These are phyloP conservation scores for Seira ritae DNA, from an alignment of 2,888 invertebrate genomes.

Conservation along the genomic window DNA sequence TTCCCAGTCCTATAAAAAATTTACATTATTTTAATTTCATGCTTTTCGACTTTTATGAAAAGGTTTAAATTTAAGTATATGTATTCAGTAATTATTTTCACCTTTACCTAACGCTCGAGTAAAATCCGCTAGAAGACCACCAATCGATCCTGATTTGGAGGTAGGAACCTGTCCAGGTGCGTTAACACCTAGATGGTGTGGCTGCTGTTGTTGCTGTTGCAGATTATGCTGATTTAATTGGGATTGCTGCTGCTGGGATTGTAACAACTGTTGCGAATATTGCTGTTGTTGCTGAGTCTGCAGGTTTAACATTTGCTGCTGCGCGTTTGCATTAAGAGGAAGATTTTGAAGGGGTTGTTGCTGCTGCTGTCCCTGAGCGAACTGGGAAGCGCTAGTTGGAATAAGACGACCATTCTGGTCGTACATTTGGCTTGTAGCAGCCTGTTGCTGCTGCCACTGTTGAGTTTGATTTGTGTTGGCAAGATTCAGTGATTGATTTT, in stretches of 20 bases:
- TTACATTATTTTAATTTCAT: no score
- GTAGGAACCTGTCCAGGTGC: constrained; percentile 64
- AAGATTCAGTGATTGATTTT: constrained; percentile 41
- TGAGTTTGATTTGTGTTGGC: constrained; percentile 32
- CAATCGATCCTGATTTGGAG: constrained; percentile 74
- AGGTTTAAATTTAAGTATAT: no score
- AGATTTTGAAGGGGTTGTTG: constrained; percentile 25
- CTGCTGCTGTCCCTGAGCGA: constrained; percentile 49
- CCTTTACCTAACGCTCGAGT: constrained; percentile 76
- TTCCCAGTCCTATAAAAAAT: constrained; percentile 74
- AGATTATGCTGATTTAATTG: constrained; percentile 50
- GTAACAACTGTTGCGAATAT: constrained; percentile 37
- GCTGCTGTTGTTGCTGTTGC: constrained; percentile 38
- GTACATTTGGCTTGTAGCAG: constrained; percentile 62
- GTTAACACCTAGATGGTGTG: constrained; percentile 60
- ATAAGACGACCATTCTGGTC: constrained; percentile 60
- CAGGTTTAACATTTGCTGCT: constrained; percentile 42
- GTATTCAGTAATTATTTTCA: no score
- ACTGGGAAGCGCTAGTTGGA: constrained; percentile 60
- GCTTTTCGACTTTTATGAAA: no score
- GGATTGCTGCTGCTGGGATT: constrained; percentile 45
- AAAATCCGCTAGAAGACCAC: constrained; percentile 77
- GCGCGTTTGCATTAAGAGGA: constrained; percentile 34
- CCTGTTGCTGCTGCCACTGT: constrained; percentile 37
- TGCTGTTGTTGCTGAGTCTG: constrained; percentile 57